phyloP scores from a whole-genome alignment of 1,140 invertebrate genomes.

The Leptinotarsa texana region DNA sequence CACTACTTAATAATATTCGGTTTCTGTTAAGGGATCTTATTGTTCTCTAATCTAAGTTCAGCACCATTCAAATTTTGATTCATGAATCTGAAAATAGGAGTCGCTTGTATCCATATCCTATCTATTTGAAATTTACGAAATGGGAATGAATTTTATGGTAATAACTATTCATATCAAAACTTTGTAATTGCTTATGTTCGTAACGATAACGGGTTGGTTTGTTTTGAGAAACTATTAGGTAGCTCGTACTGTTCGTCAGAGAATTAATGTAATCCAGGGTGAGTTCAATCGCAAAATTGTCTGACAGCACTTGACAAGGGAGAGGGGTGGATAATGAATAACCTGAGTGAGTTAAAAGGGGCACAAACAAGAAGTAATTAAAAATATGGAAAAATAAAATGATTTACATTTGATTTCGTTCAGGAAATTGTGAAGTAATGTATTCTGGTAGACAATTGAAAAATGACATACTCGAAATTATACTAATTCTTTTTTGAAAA shows the following conservation, averaged over 20 bases:
- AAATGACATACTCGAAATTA: no score
- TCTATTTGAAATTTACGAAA: constrained; percentile 10
- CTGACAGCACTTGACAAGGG: neutral
- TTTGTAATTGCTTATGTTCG: constrained; percentile 15
- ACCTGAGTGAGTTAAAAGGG: neutral
- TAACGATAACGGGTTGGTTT: constrained; percentile 4
- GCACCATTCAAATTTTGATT: constrained; percentile 2
- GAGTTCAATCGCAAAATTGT: neutral
- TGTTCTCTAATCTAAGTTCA: neutral
- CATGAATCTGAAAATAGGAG: neutral
- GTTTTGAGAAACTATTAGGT: constrained; percentile 19
- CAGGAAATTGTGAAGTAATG: no score
- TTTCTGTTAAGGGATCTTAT: neutral
- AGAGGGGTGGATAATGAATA: neutral
- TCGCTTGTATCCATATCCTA: neutral
- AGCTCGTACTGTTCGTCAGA: neutral
- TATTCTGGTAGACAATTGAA: no score
- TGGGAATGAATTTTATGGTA: constrained; percentile 7
- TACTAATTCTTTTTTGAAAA: no score
- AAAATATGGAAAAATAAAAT: no score
- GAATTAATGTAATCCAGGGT: neutral
- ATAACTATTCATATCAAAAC: constrained; percentile 15
- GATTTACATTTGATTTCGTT: no score
- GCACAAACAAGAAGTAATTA: neutral
- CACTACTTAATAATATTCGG: neutral